phyloP scores from a whole-genome alignment of 2,888 invertebrate genomes.

The Drosophila atripex region DNA sequence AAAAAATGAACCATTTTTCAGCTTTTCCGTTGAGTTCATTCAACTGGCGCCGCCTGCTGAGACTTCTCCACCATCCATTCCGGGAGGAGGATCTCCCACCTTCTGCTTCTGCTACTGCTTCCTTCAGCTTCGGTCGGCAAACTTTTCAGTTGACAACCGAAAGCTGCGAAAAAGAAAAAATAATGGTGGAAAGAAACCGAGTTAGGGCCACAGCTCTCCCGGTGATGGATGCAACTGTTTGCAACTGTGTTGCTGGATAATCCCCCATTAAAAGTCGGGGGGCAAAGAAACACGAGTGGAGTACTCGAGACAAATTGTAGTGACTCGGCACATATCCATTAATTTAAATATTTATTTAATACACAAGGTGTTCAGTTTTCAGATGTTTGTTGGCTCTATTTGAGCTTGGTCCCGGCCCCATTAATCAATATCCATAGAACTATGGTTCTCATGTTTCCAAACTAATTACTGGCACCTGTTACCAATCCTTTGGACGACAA shows the following conservation, averaged over 20 bases:
- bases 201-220: conserved; percentile 52
- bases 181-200: too few species aligned
- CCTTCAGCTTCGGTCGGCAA: conserved; percentile 15
- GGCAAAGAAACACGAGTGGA: conserved; percentile 6
- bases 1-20: conserved; percentile 42
- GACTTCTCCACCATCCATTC: conserved; percentile 48
- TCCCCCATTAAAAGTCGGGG: conserved; percentile 63
- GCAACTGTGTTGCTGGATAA: conserved; percentile 57
- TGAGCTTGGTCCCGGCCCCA: accelerated
- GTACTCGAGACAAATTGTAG: not conserved
- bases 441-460: not conserved
- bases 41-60: conserved; percentile 72
- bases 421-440: not conserved
- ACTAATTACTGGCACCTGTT: not conserved
- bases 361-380: not conserved
- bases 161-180: conserved; percentile 12
- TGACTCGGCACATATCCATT: conserved; percentile 3
- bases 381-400: not conserved
- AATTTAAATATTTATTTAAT: conserved; percentile 1
- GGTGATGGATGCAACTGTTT: conserved; percentile 69
- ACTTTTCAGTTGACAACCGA: conserved; percentile 46
- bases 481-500: conserved; percentile 1
- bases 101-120: conserved; percentile 13
- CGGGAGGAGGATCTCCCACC: conserved; percentile 6
- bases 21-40: conserved; percentile 65